phyloP scores from a whole-genome alignment of 2,797 vertebrate genomes.

The Gallinago solitaria region DNA sequence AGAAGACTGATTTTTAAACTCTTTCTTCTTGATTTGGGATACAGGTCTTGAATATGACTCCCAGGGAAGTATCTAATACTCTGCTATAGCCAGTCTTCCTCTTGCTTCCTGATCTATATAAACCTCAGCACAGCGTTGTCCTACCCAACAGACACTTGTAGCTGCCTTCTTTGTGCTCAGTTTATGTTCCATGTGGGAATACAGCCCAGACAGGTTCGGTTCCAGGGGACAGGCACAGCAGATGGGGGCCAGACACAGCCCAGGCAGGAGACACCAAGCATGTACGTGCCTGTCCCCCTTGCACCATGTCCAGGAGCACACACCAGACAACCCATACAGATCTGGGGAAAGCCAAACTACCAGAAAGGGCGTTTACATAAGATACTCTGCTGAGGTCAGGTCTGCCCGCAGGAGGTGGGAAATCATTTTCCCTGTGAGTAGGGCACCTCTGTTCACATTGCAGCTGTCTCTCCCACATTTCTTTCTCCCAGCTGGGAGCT shows the following conservation, averaged over 20 bases:
- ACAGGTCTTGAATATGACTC: neutral
- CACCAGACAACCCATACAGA: neutral
- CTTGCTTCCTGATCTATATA: neutral
- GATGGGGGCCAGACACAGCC: neutral
- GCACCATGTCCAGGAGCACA: neutral
- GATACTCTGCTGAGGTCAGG: neutral
- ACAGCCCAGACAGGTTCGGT: neutral
- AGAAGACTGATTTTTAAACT: neutral
- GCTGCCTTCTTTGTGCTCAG: neutral
- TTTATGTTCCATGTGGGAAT: neutral
- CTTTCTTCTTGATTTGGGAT: neutral
- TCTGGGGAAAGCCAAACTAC: neutral
- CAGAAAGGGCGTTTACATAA: neutral
- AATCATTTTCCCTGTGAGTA: neutral
- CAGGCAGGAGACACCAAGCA: neutral
- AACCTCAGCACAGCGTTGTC: neutral
- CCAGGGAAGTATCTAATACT: neutral
- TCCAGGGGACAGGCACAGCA: neutral
- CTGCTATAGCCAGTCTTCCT: neutral
- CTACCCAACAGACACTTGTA: neutral
- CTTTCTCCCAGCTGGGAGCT: neutral
- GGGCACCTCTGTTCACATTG: neutral
- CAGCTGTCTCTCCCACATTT: neutral
- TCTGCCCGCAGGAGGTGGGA: neutral
- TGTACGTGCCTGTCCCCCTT: neutral